These are phyloP conservation scores for Proteles cristata DNA, from an alignment of 2,113 vertebrate species.

Conservation along the genomic window DNA sequence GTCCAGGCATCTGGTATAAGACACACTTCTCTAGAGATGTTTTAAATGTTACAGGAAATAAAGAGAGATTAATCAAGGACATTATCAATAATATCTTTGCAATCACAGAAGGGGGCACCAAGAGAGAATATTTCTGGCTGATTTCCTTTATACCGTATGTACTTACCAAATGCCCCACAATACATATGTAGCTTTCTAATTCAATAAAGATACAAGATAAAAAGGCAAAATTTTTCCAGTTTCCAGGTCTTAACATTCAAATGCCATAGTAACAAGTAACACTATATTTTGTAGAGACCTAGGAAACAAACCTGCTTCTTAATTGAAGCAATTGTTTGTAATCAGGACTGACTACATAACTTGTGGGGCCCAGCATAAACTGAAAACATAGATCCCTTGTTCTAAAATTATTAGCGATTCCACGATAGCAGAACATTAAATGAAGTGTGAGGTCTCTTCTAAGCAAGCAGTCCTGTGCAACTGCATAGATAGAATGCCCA, in stretches of 20 bases:
- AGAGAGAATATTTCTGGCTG: slow-evolving; percentile 32
- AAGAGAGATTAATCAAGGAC: not conserved
- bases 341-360: slow-evolving; percentile 12
- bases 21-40: not conserved
- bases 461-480: not conserved
- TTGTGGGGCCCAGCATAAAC: not conserved
- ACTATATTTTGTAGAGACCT: slow-evolving; percentile 35
- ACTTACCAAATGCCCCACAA: not conserved
- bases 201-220: slow-evolving; percentile 38
- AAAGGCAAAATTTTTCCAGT: slow-evolving; percentile 35
- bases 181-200: slow-evolving; percentile 17
- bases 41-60: slow-evolving; percentile 40
- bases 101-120: not conserved
- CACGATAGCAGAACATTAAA: not conserved
- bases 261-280: slow-evolving; percentile 23
- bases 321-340: slow-evolving; percentile 51
- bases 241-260: slow-evolving; percentile 54
- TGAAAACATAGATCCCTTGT: slow-evolving; percentile 24
- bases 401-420: slow-evolving; percentile 36
- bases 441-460: not conserved
- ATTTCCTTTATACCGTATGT: slow-evolving; percentile 46
- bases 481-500: not conserved
- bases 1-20: not conserved
- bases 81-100: slow-evolving; percentile 29
- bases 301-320: slow-evolving; percentile 49